phyloP scores from a whole-genome alignment of 2,797 vertebrate genomes.

The Sebastes kiyomatsui region DNA sequence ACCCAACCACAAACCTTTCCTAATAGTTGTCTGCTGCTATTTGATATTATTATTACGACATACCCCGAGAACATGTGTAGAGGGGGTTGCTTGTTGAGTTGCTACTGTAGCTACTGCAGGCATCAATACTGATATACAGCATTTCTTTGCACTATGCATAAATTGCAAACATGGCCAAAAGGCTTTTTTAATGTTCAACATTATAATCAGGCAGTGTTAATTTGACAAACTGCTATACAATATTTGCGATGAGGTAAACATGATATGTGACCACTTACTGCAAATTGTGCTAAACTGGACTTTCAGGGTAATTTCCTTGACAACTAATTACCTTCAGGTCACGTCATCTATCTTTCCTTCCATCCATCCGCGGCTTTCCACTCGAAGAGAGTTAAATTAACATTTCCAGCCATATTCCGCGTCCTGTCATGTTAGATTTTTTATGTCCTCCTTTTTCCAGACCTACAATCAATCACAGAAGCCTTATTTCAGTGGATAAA shows the following conservation, averaged over 20 bases:
- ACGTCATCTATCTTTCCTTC: conserved; percentile 22
- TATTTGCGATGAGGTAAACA: conserved; percentile 23
- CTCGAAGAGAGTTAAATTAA: conserved; percentile 17
- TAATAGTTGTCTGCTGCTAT: not conserved
- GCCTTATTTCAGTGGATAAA: conserved; percentile 45
- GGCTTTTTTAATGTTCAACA: not conserved
- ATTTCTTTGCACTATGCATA: not conserved
- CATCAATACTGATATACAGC: not conserved
- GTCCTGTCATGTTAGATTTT: conserved; percentile 48
- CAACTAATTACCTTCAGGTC: conserved; percentile 29
- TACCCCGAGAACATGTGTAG: not conserved
- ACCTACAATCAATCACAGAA: conserved; percentile 47
- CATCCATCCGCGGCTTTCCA: conserved; percentile 1
- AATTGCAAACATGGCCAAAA: conserved; percentile 6
- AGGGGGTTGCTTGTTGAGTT: not conserved
- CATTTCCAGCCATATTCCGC: conserved; percentile 27
- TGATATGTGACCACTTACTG: conserved; percentile 12
- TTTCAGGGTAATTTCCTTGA: conserved; percentile 23
- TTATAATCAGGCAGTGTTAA: conserved; percentile 10
- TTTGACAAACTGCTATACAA: conserved; percentile 14
- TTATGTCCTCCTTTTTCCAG: conserved; percentile 33
- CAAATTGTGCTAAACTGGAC: conserved; percentile 11
- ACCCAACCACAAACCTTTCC: no score
- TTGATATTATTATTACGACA: not conserved
- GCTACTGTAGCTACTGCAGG: not conserved